phyloP scores from a whole-genome alignment of 2,797 vertebrate genomes.

The Scyliorhinus canicula region DNA sequence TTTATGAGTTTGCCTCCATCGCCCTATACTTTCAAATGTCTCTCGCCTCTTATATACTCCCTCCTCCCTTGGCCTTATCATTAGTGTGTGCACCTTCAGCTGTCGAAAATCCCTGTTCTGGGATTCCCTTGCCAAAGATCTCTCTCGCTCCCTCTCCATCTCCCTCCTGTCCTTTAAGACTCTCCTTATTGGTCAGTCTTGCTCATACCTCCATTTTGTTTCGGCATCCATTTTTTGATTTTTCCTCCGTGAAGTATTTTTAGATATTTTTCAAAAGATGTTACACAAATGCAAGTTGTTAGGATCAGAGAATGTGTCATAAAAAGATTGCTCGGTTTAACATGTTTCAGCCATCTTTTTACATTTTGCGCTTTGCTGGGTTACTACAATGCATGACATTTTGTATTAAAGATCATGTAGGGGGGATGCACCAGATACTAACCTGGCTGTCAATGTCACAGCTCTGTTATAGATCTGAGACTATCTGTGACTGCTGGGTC shows the following conservation, averaged over 20 bases:
- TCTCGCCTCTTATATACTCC: neutral
- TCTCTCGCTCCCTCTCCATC: no score
- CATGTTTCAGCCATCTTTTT: neutral
- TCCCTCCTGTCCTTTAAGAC: neutral
- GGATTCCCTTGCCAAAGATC: neutral
- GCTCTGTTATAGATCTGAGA: conserved; percentile 53
- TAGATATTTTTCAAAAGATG: neutral
- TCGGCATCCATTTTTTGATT: neutral
- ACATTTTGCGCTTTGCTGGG: neutral
- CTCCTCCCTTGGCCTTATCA: no score
- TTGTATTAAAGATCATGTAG: neutral
- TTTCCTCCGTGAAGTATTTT: neutral
- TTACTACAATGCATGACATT: neutral
- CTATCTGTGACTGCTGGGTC: conserved; percentile 72
- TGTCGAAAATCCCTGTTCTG: neutral
- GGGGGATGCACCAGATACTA: conserved; percentile 81
- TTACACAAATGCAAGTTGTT: neutral
- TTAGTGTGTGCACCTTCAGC: neutral
- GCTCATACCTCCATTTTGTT: neutral
- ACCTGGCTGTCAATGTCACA: conserved; percentile 67
- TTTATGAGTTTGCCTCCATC: no score
- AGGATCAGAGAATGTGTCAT: no score
- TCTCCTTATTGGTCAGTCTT: neutral
- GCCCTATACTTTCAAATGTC: neutral
- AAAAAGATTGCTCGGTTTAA: neutral